Conservation (phyloP, 2,888 invertebrate species). For the Leptinotarsa rubiginosa region DNA sequence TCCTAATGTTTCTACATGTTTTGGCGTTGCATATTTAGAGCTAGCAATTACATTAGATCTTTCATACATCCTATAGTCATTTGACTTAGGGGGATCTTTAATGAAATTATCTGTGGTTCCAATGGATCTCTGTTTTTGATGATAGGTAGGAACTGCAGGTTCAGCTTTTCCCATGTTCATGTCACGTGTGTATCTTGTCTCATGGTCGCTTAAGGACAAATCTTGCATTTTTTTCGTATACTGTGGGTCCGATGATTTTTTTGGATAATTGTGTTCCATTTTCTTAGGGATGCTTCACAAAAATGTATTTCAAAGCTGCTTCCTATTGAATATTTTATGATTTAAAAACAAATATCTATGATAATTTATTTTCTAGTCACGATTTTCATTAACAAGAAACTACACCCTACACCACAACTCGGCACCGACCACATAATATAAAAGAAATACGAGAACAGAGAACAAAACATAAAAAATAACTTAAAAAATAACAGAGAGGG, state of each 20-base stretch:
- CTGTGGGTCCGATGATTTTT: slow-evolving; percentile 51
- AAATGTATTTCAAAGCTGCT: not conserved
- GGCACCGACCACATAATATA: too few species aligned
- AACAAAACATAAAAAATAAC: too few species aligned
- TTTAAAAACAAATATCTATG: too few species aligned
- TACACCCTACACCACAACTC: too few species aligned
- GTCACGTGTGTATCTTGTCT: slow-evolving; percentile 64
- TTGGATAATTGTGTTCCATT: slow-evolving; percentile 23
- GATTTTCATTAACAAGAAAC: too few species aligned
- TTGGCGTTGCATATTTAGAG: slow-evolving; percentile 82
- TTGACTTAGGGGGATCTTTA: slow-evolving; percentile 64
- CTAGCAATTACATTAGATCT: slow-evolving; percentile 81
- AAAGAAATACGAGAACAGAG: too few species aligned
- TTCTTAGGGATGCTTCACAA: slow-evolving; percentile 1
- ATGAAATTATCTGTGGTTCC: slow-evolving; percentile 77
- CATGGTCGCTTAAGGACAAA: slow-evolving; percentile 57
- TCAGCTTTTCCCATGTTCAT: slow-evolving; percentile 59
- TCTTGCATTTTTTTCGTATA: slow-evolving; percentile 61
- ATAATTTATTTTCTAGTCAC: too few species aligned
- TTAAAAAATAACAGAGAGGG: too few species aligned
- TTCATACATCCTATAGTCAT: slow-evolving; percentile 74
- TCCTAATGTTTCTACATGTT: slow-evolving; percentile 76
- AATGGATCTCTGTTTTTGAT: slow-evolving; percentile 70
- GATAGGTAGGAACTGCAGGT: slow-evolving; percentile 51
- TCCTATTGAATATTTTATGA: too few species aligned